These are phyloP conservation scores for Azorinus chamasolen DNA, from an alignment of 2,888 invertebrate genomes.

Conservation along the genomic window DNA sequence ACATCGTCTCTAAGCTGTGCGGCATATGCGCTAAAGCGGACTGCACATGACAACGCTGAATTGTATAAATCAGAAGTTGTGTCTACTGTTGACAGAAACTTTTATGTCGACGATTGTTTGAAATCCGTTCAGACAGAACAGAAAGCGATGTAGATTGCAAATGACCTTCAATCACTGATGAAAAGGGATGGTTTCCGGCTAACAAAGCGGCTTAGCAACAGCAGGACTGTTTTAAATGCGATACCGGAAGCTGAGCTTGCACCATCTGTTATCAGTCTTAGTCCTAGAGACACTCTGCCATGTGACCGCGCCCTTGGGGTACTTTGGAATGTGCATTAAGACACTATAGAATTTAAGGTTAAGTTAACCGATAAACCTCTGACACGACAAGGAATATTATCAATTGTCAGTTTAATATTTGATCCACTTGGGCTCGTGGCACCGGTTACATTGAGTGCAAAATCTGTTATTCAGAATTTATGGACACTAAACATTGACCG, in stretches of 20 bases:
- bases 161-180: conserved; percentile 31
- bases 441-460: conserved; percentile 10
- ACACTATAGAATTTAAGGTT: conserved; percentile 8
- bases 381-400: conserved; percentile 23
- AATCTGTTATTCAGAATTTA: neutral
- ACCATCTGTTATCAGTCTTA: conserved; percentile 15
- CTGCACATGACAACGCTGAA: conserved; percentile 22
- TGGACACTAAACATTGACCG: conserved; percentile 31
- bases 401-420: conserved; percentile 16
- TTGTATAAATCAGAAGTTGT: conserved; percentile 22
- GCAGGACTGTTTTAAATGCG: conserved; percentile 20
- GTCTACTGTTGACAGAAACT: conserved; percentile 32
- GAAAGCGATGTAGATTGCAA: conserved; percentile 14
- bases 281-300: conserved; percentile 19
- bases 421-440: conserved; percentile 19
- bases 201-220: conserved; percentile 44
- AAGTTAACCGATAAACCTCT: conserved; percentile 13
- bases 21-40: conserved; percentile 21
- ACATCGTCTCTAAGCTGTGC: conserved; percentile 35
- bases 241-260: conserved; percentile 33
- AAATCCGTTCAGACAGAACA: conserved; percentile 29
- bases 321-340: conserved; percentile 18
- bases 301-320: conserved; percentile 22
- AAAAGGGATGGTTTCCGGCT: conserved; percentile 20
- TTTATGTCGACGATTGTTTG: conserved; percentile 53